A percentile compares a stretch with the other conserved stretches of the same genome.
These are phyloP conservation scores for Acleris holmiana DNA, from an alignment of 2,888 invertebrate species.

Conservation along the genomic window DNA sequence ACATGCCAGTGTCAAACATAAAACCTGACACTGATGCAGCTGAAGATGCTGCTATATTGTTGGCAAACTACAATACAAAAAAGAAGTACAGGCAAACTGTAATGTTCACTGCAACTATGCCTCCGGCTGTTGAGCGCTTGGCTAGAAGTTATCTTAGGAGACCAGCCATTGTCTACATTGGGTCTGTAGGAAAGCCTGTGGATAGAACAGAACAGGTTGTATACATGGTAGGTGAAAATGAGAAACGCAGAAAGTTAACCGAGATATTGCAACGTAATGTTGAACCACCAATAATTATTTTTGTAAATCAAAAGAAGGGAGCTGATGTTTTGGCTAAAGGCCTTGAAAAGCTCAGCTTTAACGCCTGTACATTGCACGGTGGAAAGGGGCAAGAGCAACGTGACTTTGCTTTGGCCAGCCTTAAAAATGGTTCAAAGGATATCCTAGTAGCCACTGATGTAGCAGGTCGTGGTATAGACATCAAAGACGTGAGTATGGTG, in stretches of 20 bases:
- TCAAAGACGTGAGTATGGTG: constrained; percentile 99
- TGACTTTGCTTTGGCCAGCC: constrained; percentile 98
- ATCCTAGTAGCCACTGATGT: constrained; percentile 99
- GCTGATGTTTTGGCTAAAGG: constrained; percentile 99
- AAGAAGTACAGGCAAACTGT: constrained; percentile 99
- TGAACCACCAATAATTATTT: constrained; percentile 99
- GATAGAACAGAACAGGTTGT: constrained; percentile 99
- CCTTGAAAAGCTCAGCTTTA: constrained; percentile 97
- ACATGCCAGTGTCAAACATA: constrained; percentile 98
- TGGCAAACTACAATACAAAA: constrained; percentile 97
- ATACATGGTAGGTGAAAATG: constrained; percentile 96
- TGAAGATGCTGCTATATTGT: constrained; percentile 95
- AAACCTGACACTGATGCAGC: constrained; percentile 99
- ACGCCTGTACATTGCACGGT: constrained; percentile 98
- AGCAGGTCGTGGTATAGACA: constrained; percentile 99
- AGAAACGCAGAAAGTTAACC: constrained; percentile 98
- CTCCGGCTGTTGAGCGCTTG: constrained; percentile 97
- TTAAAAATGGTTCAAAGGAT: constrained; percentile 98
- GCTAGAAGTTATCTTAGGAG: constrained; percentile 97
- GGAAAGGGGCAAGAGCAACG: constrained; percentile 99
- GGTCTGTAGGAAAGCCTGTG: constrained; percentile 97
- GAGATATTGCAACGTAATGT: constrained; percentile 94
- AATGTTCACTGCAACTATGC: constrained; percentile 99
- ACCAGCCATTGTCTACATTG: constrained; percentile 99
- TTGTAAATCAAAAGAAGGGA: constrained; percentile 99